A percentile compares a stretch with the other conserved stretches of the same genome.
These are phyloP conservation scores for Podarcis muralis DNA, from an alignment of 2,113 vertebrate genomes.

Conservation along the genomic window DNA sequence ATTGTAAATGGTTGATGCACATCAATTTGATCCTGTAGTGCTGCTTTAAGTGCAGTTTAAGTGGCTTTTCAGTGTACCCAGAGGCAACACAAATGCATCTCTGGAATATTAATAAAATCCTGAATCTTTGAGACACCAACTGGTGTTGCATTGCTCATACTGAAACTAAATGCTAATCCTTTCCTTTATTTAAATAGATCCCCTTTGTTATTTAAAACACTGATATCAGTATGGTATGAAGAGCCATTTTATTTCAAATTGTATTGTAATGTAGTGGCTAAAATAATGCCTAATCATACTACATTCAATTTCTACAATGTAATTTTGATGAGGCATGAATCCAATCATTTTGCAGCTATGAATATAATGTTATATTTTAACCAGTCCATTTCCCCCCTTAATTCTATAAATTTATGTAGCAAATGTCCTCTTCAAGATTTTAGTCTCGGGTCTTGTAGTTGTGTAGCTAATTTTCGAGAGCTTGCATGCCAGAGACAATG, in stretches of 20 bases:
- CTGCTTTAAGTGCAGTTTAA: conserved; percentile 88
- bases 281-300: conserved; percentile 85
- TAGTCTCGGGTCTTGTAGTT: conserved; percentile 47
- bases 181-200: conserved; percentile 77
- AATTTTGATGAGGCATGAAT: conserved; percentile 83
- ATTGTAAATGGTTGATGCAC: conserved; percentile 89
- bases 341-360: conserved; percentile 71
- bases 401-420: conserved; percentile 73
- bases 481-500: conserved; percentile 47
- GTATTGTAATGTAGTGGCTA: conserved; percentile 84
- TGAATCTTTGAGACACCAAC: conserved; percentile 86
- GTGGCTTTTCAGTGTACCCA: conserved; percentile 88
- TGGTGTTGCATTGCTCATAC: conserved; percentile 80
- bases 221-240: conserved; percentile 82
- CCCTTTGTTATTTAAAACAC: conserved; percentile 87
- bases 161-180: conserved; percentile 86
- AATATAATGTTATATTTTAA: conserved; percentile 72
- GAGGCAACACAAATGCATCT: conserved; percentile 87
- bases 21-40: conserved; percentile 89
- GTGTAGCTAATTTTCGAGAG: conserved; percentile 41
- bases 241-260: conserved; percentile 83
- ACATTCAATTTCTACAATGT: conserved; percentile 83
- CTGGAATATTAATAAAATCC: conserved; percentile 88
- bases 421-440: conserved; percentile 65
- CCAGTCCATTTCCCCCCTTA: conserved; percentile 72